Conservation (phyloP, 2,888 invertebrate genomes). For the Parascotia fuliginaria region DNA sequence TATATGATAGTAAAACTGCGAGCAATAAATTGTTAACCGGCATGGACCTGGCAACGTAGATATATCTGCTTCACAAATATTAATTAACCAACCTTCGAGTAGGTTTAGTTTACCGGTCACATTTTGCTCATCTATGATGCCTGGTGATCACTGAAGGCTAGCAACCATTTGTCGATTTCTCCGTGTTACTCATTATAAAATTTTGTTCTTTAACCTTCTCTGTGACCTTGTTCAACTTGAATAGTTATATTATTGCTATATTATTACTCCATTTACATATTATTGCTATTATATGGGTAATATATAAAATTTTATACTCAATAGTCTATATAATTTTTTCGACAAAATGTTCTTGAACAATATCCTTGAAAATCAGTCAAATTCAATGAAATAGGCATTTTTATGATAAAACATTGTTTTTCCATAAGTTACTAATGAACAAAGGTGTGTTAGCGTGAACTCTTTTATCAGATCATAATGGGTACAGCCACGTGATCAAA, state of each 20-base stretch:
- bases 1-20: slow-evolving; percentile 13
- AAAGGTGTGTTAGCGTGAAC: slow-evolving; percentile 62
- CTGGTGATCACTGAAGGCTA: slow-evolving; percentile 44
- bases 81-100: slow-evolving; percentile 26
- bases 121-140: slow-evolving; percentile 39
- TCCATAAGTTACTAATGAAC: slow-evolving; percentile 47
- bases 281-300: slow-evolving; percentile 5
- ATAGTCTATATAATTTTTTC: background rate
- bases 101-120: slow-evolving; percentile 21
- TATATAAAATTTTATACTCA: slow-evolving; percentile 9
- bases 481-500: slow-evolving; percentile 76
- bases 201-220: slow-evolving; percentile 43
- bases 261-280: slow-evolving; percentile 38
- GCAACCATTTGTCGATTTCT: slow-evolving; percentile 33
- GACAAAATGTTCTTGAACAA: background rate
- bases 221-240: slow-evolving; percentile 44
- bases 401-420: slow-evolving; percentile 45
- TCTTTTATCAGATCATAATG: slow-evolving; percentile 75
- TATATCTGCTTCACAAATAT: slow-evolving; percentile 13
- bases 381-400: slow-evolving; percentile 36
- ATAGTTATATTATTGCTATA: slow-evolving; percentile 38
- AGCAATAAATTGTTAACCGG: slow-evolving; percentile 10
- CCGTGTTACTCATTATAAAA: slow-evolving; percentile 30
- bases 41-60: slow-evolving; percentile 1
- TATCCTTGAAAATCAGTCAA: slow-evolving; percentile 7